Evolutionary conservation across 1,140 invertebrate genomes (phyloP).

Genomic region (Anoplolepis gracilipes): DNA sequence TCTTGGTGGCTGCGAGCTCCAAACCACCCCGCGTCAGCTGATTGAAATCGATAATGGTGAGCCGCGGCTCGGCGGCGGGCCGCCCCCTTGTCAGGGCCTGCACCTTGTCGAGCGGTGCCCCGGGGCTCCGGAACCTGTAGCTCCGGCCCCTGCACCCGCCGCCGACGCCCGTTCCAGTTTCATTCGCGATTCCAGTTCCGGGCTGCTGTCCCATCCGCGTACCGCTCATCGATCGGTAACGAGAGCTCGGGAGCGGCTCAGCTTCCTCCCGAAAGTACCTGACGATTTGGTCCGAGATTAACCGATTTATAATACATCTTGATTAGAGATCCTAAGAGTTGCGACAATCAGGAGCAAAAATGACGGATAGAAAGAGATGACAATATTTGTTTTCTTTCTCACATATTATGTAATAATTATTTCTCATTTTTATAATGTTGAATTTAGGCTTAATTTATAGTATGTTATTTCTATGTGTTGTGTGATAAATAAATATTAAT

Average conservation of each 20-base stretch:
- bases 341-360: no score
- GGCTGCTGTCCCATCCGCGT: slow-evolving; percentile 78
- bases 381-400: no score
- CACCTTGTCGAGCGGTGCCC: slow-evolving; percentile 75
- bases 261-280: slow-evolving; percentile 80
- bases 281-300: slow-evolving; percentile 54
- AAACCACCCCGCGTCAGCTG: slow-evolving; percentile 88
- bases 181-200: slow-evolving; percentile 69
- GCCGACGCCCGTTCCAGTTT: slow-evolving; percentile 73
- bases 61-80: slow-evolving; percentile 85
- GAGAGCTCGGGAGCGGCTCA: slow-evolving; percentile 64
- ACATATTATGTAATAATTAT: no score
- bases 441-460: no score
- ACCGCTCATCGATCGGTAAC: slow-evolving; percentile 82
- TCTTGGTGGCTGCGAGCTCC: slow-evolving; percentile 82
- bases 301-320: slow-evolving; percentile 11
- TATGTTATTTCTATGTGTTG: no score
- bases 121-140: slow-evolving; percentile 84
- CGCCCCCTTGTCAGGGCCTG: slow-evolving; percentile 61
- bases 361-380: no score
- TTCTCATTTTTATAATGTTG: no score
- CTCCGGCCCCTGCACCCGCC: slow-evolving; percentile 78
- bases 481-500: no score
- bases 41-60: slow-evolving; percentile 91
- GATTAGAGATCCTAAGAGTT: no score